phyloP scores from a whole-genome alignment of 2,888 invertebrate genomes.

The Aphidius colemani region DNA sequence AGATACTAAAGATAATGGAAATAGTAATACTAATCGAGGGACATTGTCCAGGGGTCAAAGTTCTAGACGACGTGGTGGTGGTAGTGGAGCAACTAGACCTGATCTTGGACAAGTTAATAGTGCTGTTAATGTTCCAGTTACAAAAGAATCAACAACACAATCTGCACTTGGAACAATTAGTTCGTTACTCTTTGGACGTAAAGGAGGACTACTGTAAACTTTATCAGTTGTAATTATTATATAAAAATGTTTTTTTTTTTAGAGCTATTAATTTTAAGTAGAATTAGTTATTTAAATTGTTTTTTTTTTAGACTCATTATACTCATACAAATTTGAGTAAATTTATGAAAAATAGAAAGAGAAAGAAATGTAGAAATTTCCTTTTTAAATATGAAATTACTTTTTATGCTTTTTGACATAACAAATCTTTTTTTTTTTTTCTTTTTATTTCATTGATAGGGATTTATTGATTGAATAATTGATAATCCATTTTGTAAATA shows the following conservation, averaged over 20 bases:
- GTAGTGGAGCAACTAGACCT: constrained; percentile 64
- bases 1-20: constrained; percentile 49
- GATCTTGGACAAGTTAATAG: constrained; percentile 66
- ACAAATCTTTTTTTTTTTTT: too few species aligned
- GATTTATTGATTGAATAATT: too few species aligned
- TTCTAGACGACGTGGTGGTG: constrained; percentile 60
- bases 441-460: too few species aligned
- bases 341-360: neutral
- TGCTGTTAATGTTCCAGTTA: constrained; percentile 38
- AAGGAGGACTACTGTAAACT: constrained; percentile 77
- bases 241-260: constrained; percentile 9
- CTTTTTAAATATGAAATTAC: too few species aligned
- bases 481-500: too few species aligned
- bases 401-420: neutral
- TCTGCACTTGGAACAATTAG: constrained; percentile 76
- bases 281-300: neutral
- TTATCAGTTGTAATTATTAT: neutral
- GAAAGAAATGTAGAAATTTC: neutral
- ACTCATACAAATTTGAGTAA: too few species aligned
- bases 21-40: constrained; percentile 65
- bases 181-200: constrained; percentile 80
- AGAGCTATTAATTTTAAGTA: neutral
- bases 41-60: constrained; percentile 62
- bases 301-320: too few species aligned
- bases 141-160: constrained; percentile 58